Conservation (phyloP, 2,888 invertebrate species). For the Rhingia rostrata region DNA sequence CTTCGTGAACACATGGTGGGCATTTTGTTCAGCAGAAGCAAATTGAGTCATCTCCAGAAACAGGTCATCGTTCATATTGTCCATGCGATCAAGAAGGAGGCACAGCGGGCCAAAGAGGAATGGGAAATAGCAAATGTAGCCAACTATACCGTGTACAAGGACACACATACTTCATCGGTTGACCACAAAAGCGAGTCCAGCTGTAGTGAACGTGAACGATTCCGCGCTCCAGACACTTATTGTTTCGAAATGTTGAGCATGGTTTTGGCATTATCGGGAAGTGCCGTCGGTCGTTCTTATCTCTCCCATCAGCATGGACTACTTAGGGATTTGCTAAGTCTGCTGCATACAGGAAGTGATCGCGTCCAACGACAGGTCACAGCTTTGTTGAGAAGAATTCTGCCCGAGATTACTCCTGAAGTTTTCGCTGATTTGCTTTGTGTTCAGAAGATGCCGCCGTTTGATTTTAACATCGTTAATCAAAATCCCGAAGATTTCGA, state of each 20-base stretch:
- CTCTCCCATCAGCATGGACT: slow-evolving; percentile 94
- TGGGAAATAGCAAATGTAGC: slow-evolving; percentile 89
- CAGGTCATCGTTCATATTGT: slow-evolving; percentile 96
- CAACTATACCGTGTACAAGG: slow-evolving; percentile 77
- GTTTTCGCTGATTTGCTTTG: slow-evolving; percentile 91
- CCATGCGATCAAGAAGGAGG: slow-evolving; percentile 95
- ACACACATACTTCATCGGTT: slow-evolving; percentile 78
- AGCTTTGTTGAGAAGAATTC: slow-evolving; percentile 91
- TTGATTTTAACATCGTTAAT: slow-evolving; percentile 90
- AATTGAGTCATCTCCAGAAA: slow-evolving; percentile 95
- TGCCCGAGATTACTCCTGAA: slow-evolving; percentile 94
- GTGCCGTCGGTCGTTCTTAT: slow-evolving; percentile 94
- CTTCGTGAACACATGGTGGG: slow-evolving; percentile 98
- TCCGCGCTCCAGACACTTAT: slow-evolving; percentile 89
- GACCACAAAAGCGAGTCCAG: slow-evolving; percentile 79
- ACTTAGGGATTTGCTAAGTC: slow-evolving; percentile 91
- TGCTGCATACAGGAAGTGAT: slow-evolving; percentile 96
- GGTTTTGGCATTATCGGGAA: slow-evolving; percentile 96
- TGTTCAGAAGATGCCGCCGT: slow-evolving; percentile 88
- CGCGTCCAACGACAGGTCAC: slow-evolving; percentile 96
- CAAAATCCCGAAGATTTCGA: slow-evolving; percentile 82
- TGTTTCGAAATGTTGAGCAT: slow-evolving; percentile 98
- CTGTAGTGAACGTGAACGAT: slow-evolving; percentile 79
- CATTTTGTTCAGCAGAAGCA: slow-evolving; percentile 96
- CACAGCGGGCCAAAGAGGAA: slow-evolving; percentile 92